These are phyloP conservation scores for Rhinoderma darwinii DNA, from an alignment of 2,113 vertebrate genomes.

Conservation along the genomic window DNA sequence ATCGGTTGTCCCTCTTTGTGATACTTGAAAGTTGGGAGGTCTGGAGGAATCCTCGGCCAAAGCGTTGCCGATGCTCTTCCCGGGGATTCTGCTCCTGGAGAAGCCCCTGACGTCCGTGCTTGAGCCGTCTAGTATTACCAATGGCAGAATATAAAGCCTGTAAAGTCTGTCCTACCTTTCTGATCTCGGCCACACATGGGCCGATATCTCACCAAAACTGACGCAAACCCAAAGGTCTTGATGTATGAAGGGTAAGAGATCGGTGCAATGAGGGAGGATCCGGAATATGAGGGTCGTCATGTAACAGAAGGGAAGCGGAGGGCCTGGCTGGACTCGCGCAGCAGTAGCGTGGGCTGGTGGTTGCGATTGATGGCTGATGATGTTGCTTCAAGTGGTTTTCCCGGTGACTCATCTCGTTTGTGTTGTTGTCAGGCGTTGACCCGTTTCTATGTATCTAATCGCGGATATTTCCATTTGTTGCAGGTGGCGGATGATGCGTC, in stretches of 20 bases:
- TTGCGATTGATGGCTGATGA: neutral
- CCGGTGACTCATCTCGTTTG: conserved; percentile 1
- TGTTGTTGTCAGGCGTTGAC: conserved; percentile 21
- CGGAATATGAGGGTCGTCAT: too few relatives aligned
- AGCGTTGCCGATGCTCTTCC: too few relatives aligned
- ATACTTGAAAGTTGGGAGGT: too few relatives aligned
- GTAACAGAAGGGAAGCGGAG: neutral
- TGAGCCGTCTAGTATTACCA: too few relatives aligned
- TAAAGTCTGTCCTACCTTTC: neutral
- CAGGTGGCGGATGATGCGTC: conserved; percentile 43
- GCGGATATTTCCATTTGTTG: conserved; percentile 19
- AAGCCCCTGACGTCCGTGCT: too few relatives aligned
- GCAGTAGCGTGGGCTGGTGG: neutral
- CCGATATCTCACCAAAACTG: neutral
- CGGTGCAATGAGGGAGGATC: too few relatives aligned
- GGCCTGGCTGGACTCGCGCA: too few relatives aligned
- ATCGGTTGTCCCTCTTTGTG: too few relatives aligned
- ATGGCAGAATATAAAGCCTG: too few relatives aligned
- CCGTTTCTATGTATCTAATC: conserved; percentile 15
- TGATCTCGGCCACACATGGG: too few relatives aligned
- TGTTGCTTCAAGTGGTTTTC: neutral
- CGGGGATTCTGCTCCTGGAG: too few relatives aligned
- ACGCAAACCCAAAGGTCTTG: neutral
- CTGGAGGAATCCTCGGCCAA: too few relatives aligned
- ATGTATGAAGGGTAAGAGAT: neutral